Evolutionary conservation across 2,888 invertebrate genomes (phyloP).

Genomic region (Drosophila conformis): DNA sequence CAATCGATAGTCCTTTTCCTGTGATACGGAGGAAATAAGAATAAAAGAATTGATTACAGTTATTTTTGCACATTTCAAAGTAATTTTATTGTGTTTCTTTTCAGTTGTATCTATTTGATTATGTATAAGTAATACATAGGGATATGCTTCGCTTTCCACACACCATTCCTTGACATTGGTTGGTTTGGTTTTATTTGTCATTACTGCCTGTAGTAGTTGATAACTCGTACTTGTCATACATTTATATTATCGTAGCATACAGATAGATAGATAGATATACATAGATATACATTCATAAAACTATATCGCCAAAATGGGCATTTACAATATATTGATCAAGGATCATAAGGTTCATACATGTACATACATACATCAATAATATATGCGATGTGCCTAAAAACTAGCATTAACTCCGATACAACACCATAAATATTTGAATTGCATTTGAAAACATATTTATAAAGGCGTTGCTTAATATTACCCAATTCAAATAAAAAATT

Average conservation of each 20-base stretch:
- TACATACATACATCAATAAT: conserved; percentile 45
- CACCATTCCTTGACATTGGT: conserved; percentile 45
- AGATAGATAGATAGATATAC: conserved; percentile 33
- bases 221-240: conserved; percentile 49
- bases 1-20: background rate
- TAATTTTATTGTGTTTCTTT: conserved; percentile 67
- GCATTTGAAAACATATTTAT: conserved; percentile 25
- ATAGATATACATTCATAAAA: conserved; percentile 58
- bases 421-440: conserved; percentile 35
- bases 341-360: conserved; percentile 52
- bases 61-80: conserved; percentile 63
- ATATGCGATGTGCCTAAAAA: conserved; percentile 56
- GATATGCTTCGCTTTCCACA: conserved; percentile 39
- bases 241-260: conserved; percentile 53
- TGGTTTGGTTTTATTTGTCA: conserved; percentile 55
- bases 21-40: background rate
- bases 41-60: background rate
- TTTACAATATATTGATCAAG: conserved; percentile 52
- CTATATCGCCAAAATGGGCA: conserved; percentile 64
- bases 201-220: conserved; percentile 50
- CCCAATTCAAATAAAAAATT: conserved; percentile 29
- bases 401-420: conserved; percentile 66
- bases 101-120: conserved; percentile 41
- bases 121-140: conserved; percentile 53
- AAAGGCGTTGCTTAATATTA: conserved; percentile 21